Evolutionary conservation across 92 coral and sea anemone species (phyloP).

Genomic region (Epizoanthus illoricatus): DNA sequence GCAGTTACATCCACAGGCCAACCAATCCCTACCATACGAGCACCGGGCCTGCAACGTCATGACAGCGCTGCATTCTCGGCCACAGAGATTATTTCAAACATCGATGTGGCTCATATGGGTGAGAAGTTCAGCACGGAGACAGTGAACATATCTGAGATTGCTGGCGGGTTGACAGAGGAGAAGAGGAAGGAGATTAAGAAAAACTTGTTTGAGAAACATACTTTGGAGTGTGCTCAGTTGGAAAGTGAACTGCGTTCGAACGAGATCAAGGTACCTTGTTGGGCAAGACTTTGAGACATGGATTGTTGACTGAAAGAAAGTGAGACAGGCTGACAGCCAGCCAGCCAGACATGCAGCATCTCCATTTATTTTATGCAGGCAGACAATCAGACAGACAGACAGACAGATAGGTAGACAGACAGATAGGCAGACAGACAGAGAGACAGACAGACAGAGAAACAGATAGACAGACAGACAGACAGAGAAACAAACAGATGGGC

Average conservation of each 20-base stretch:
- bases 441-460: no score
- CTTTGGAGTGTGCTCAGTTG: slow-evolving; percentile 93
- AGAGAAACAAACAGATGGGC: no score
- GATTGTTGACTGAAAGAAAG: no score
- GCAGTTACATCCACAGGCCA: slow-evolving; percentile 1
- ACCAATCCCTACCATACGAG: background rate
- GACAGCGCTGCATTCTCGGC: slow-evolving; percentile 62
- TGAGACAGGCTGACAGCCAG: no score
- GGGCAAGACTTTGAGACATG: no score
- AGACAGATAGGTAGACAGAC: no score
- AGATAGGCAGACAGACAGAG: no score
- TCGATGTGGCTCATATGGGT: slow-evolving; percentile 93
- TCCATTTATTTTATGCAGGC: no score
- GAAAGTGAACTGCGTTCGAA: slow-evolving; percentile 88
- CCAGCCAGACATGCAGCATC: no score
- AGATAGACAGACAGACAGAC: no score
- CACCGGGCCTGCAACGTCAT: slow-evolving; percentile 21
- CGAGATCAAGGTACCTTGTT: slow-evolving; percentile 64
- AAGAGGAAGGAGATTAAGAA: slow-evolving; percentile 83
- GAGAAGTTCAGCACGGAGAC: slow-evolving; percentile 91
- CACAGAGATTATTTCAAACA: slow-evolving; percentile 79
- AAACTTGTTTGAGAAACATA: slow-evolving; percentile 90
- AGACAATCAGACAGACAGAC: no score
- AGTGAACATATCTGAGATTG: slow-evolving; percentile 85
- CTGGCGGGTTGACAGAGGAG: slow-evolving; percentile 88